phyloP scores from a whole-genome alignment of 2,797 vertebrate species.

The Peromyscus melanophrys region DNA sequence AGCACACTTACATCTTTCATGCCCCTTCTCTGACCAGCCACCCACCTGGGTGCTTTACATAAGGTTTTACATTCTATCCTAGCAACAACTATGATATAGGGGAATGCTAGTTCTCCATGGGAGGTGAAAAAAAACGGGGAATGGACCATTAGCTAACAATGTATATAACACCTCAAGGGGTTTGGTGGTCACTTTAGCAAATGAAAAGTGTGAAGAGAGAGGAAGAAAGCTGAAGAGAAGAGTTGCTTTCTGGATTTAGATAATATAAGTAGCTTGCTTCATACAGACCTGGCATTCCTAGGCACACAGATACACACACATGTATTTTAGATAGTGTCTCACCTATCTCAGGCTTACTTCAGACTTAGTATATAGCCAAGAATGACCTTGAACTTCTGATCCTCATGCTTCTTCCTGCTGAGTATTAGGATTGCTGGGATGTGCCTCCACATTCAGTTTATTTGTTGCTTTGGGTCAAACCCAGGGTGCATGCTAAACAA shows the following conservation, averaged over 20 bases:
- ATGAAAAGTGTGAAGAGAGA: background rate
- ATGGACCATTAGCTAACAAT: background rate
- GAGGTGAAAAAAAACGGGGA: background rate
- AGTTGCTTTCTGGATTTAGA: constrained; percentile 1
- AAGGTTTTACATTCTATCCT: constrained; percentile 19
- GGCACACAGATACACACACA: background rate
- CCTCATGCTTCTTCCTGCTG: background rate
- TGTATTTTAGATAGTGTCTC: background rate
- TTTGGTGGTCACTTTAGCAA: background rate
- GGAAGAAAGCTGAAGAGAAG: background rate
- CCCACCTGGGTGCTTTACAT: background rate
- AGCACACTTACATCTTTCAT: background rate
- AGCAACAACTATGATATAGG: background rate
- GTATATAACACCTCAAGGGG: background rate
- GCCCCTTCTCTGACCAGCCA: background rate
- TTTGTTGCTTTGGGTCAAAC: background rate
- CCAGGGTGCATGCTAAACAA: background rate
- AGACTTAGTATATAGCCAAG: background rate
- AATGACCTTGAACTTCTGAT: background rate
- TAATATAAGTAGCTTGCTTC: background rate
- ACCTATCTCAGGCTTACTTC: background rate
- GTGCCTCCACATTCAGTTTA: background rate
- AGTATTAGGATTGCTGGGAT: background rate
- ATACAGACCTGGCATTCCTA: background rate
- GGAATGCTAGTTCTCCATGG: background rate